A percentile compares a stretch with the other conserved stretches of the same genome.
These are phyloP conservation scores for Dolichopus griseipennis DNA, from an alignment of 2,888 invertebrate genomes.

Conservation along the genomic window DNA sequence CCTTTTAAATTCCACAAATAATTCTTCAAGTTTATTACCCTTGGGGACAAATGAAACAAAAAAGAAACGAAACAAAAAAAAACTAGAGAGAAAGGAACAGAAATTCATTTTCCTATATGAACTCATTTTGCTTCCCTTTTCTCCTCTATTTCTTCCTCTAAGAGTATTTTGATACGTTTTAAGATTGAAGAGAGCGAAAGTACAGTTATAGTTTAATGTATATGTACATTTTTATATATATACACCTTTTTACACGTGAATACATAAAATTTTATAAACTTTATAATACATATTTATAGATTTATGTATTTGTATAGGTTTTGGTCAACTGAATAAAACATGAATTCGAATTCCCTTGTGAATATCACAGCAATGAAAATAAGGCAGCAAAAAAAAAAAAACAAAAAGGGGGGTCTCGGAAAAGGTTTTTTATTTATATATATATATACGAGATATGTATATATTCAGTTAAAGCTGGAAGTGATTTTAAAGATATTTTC, in stretches of 20 bases:
- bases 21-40: conserved; percentile 6
- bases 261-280: too few species aligned
- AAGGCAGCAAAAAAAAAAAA: not conserved
- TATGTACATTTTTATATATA: too few species aligned
- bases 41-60: not conserved
- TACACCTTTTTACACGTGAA: too few species aligned
- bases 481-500: not conserved
- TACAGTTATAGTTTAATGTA: not conserved
- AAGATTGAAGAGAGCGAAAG: not conserved
- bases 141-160: not conserved
- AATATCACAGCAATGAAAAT: not conserved
- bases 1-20: conserved; percentile 5
- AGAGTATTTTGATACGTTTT: not conserved
- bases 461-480: not conserved
- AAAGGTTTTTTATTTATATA: not conserved
- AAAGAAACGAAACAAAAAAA: not conserved
- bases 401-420: too few species aligned
- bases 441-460: too few species aligned
- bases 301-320: not conserved
- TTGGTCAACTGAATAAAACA: conserved; percentile 4
- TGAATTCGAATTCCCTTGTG: not conserved
- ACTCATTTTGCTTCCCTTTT: not conserved
- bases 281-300: too few species aligned
- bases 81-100: not conserved
- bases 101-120: not conserved